phyloP scores from a whole-genome alignment of 1,140 invertebrate species.

The Proctacanthus coquilletti region DNA sequence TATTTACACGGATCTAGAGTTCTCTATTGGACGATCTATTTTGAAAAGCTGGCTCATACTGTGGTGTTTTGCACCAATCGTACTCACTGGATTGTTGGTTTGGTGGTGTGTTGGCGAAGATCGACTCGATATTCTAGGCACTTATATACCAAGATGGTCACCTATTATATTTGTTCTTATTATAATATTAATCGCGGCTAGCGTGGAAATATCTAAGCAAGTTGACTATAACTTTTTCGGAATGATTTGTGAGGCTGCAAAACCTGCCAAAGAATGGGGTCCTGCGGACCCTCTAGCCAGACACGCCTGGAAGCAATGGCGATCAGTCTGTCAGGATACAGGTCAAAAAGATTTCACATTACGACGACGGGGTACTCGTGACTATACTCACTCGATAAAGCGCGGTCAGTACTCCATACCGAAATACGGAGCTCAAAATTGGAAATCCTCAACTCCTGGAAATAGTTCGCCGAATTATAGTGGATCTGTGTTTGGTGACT shows the following conservation, averaged over 20 bases:
- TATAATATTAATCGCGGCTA: slow-evolving; percentile 22
- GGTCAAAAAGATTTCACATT: slow-evolving; percentile 40
- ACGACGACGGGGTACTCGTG: slow-evolving; percentile 38
- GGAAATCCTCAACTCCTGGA: slow-evolving; percentile 27
- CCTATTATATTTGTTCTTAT: slow-evolving; percentile 22
- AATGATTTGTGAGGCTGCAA: slow-evolving; percentile 29
- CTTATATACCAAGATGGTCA: slow-evolving; percentile 25
- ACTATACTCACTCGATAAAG: slow-evolving; percentile 42
- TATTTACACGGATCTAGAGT: slow-evolving; percentile 28
- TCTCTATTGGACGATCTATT: slow-evolving; percentile 27
- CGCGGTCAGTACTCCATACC: slow-evolving; percentile 16
- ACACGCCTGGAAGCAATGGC: slow-evolving; percentile 30
- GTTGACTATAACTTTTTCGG: slow-evolving; percentile 30
- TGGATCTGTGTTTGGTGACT: slow-evolving; percentile 29
- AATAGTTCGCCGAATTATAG: slow-evolving; percentile 29
- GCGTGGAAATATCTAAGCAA: slow-evolving; percentile 25
- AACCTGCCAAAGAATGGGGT: slow-evolving; percentile 29
- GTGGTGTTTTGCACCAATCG: slow-evolving; percentile 23
- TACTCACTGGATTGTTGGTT: slow-evolving; percentile 21
- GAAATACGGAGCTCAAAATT: slow-evolving; percentile 11
- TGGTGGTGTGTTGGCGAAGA: slow-evolving; percentile 29
- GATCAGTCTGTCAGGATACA: slow-evolving; percentile 26
- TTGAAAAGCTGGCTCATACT: slow-evolving; percentile 23
- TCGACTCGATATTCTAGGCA: slow-evolving; percentile 17
- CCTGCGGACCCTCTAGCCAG: slow-evolving; percentile 26